Conservation (phyloP, 2,113 vertebrate species). For the Hassar affinis region DNA sequence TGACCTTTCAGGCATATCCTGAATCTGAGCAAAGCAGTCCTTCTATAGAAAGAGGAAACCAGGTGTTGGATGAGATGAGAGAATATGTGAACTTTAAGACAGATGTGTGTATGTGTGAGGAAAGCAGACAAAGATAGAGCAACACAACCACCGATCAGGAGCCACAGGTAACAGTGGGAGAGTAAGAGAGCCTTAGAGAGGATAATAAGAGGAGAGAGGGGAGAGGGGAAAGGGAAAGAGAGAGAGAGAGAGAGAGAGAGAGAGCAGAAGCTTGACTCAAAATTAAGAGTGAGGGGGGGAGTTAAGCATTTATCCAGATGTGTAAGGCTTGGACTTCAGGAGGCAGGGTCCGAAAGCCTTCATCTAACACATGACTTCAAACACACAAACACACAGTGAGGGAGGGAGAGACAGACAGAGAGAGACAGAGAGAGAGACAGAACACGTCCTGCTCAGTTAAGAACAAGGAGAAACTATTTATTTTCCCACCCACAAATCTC, state of each 20-base stretch:
- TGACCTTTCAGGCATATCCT: constrained; percentile 25
- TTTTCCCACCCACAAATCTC: constrained; percentile 53
- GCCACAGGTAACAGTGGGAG: constrained; percentile 33
- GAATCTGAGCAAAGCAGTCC: background rate
- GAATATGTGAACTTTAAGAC: constrained; percentile 40
- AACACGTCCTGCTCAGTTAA: background rate
- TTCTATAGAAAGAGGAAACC: constrained; percentile 1
- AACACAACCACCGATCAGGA: background rate
- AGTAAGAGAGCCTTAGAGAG: background rate
- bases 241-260: constrained; percentile 29
- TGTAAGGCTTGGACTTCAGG: constrained; percentile 42
- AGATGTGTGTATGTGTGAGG: background rate
- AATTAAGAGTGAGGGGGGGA: constrained; percentile 36
- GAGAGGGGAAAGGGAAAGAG: background rate
- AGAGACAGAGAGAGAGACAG: background rate
- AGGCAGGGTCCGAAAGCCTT: constrained; percentile 34
- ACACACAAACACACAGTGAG: background rate
- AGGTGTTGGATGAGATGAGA: background rate
- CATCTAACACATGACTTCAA: constrained; percentile 35
- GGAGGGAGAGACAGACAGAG: background rate
- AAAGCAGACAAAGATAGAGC: background rate
- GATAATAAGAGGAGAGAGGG: background rate
- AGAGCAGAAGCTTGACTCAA: background rate
- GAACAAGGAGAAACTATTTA: constrained; percentile 32
- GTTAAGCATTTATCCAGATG: constrained; percentile 59